Conservation (phyloP, 2,113 vertebrate genomes). For the Lampris incognitus region DNA sequence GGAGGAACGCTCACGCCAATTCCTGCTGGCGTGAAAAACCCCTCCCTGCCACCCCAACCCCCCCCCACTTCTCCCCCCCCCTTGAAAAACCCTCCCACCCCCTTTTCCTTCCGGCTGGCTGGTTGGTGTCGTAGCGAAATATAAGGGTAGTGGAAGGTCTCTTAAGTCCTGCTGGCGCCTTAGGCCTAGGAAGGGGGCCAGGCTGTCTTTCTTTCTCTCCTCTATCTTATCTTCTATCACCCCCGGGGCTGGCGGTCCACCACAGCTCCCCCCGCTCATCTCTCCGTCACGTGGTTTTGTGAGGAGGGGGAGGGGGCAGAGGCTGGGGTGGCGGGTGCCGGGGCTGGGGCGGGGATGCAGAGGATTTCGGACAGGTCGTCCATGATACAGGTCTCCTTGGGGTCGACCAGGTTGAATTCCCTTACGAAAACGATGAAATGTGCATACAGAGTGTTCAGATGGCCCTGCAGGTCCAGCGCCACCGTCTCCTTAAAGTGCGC, state of each 20-base stretch:
- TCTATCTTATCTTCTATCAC: constrained; percentile 65
- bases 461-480: constrained; percentile 96
- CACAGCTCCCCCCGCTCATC: constrained; percentile 85
- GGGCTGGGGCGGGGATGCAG: constrained; percentile 80
- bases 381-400: constrained; percentile 98
- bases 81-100: constrained; percentile 25
- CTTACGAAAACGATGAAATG: constrained; percentile 98
- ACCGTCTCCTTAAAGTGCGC: constrained; percentile 98
- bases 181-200: constrained; percentile 58
- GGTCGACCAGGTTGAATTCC: constrained; percentile 98
- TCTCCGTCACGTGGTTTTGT: constrained; percentile 98
- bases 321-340: constrained; percentile 52
- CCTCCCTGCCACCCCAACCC: constrained; percentile 58
- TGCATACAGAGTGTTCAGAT: constrained; percentile 96
- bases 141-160: constrained; percentile 77
- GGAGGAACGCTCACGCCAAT: constrained; percentile 79
- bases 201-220: constrained; percentile 61
- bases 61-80: constrained; percentile 3
- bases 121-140: constrained; percentile 70
- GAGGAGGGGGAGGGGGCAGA: constrained; percentile 82
- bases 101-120: constrained; percentile 59
- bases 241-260: constrained; percentile 44
- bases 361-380: constrained; percentile 97
- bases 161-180: constrained; percentile 72
- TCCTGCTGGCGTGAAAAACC: constrained; percentile 80